Evolutionary conservation across 2,113 vertebrate species (phyloP), one percentile per base, ranked within the genome.

Genomic region (Ancistrus triradiatus): DNA sequence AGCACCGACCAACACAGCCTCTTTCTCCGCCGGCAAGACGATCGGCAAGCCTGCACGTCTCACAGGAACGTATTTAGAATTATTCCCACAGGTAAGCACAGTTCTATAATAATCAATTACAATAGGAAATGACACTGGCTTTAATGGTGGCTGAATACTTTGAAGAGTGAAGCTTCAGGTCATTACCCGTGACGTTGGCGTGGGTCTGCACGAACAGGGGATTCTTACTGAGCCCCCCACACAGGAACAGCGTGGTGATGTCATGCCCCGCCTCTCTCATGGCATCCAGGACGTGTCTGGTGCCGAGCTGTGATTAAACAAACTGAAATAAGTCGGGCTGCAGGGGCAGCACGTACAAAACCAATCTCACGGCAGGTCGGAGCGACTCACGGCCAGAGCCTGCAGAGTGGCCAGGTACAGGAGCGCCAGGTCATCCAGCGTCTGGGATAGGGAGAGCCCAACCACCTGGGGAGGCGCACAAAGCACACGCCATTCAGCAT

Each of bases 161-260:
- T 31, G 27, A 31, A 7, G 7, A 31, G 7, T 31, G 3, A 31
- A 7, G 27, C 27, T 31, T 1, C 14, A 11, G 5, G 35, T 3
- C 6, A 49, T 6, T n/a, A 98, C 95, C 95, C 50, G 91, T 91
- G 44, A 93, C 85, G 60, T 94, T 95, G 1, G 95, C 91, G 0
- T 98, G 95, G 79, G 90, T 89, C 81, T 95, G 91, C 42, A 97
- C 92, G 70, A 93, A 98, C 63, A 98, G 86, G 1, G 86, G 60
- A 59, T 98, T 98, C 85, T 98, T 98, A 88, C 96, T 97, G 75
- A 98, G 83, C 4, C 96, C 96, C 2, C 95, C 96, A 1, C 95
- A 98, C 63, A 98, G 80, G 70, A 95, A 97, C 56, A 98, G 83
- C 0, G 91, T 91, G 68, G 37, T 88, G 85, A 97, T 84, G 15